Percentiles rank a stretch among this genome's conserved stretches.
phyloP scores from a whole-genome alignment of 2,113 vertebrate species.

The Podocnemis expansa region DNA sequence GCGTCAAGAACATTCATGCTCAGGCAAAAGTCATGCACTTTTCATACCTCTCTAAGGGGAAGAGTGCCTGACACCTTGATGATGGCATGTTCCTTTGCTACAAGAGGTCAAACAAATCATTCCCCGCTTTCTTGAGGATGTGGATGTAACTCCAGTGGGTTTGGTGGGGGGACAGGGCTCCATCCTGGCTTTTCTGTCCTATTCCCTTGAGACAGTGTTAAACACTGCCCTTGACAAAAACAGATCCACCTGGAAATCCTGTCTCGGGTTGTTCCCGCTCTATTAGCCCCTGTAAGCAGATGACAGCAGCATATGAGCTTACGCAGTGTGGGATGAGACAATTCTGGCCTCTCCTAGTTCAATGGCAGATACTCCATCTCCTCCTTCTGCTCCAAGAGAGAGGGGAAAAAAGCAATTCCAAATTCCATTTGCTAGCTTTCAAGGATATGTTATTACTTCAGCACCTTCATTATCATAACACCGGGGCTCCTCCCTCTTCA shows the following conservation, averaged over 20 bases:
- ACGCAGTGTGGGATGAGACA: conserved; percentile 62
- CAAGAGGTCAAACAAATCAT: not conserved
- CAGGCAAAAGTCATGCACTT: not conserved
- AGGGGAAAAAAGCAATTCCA: not conserved
- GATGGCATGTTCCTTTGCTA: rapidly evolving
- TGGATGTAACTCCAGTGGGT: rapidly evolving
- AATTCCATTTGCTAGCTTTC: not conserved
- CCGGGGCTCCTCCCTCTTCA: not conserved
- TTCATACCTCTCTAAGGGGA: not conserved
- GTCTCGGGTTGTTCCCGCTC: conserved; percentile 33
- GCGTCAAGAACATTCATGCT: not conserved
- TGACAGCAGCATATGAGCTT: conserved; percentile 53
- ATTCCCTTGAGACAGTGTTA: not conserved
- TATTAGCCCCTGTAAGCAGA: conserved; percentile 41
- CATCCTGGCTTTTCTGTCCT: not conserved
- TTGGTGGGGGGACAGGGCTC: not conserved
- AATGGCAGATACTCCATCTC: conserved; percentile 51
- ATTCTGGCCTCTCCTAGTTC: conserved; percentile 64
- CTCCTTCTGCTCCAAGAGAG: conserved; percentile 1
- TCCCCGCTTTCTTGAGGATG: not conserved
- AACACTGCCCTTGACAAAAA: conserved; percentile 43
- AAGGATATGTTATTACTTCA: not conserved
- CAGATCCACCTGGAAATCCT: conserved; percentile 8
- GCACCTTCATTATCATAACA: not conserved
- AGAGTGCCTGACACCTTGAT: not conserved